These are phyloP conservation scores for Xiphophorus maculatus DNA, from an alignment of 2,113 vertebrate genomes.

Conservation along the genomic window DNA sequence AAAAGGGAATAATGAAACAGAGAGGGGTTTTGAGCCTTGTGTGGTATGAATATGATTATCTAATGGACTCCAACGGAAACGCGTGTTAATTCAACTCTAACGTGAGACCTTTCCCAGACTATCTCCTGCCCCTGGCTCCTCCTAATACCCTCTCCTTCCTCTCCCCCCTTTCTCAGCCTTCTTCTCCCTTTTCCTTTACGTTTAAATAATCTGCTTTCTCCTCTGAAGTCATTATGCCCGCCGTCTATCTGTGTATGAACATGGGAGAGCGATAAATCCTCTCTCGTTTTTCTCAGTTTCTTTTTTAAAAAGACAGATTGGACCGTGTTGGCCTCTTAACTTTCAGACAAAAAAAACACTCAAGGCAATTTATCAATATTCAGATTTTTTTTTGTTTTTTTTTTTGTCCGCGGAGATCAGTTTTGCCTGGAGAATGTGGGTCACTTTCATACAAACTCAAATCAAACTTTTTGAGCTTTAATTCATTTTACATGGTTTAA, in stretches of 20 bases:
- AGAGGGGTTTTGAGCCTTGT: conserved; percentile 78
- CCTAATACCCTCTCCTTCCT: conserved; percentile 46
- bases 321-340: conserved; percentile 60
- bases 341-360: conserved; percentile 73
- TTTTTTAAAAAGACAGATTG: conserved; percentile 55
- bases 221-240: conserved; percentile 74
- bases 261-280: conserved; percentile 71
- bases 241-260: conserved; percentile 71
- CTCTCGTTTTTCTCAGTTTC: conserved; percentile 34
- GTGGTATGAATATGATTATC: conserved; percentile 84
- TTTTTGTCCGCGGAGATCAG: conserved; percentile 45
- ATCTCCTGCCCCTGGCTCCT: conserved; percentile 77
- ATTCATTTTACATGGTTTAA: conserved; percentile 73
- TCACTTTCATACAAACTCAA: conserved; percentile 73
- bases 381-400: conserved; percentile 54
- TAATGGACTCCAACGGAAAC: conserved; percentile 78
- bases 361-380: conserved; percentile 80
- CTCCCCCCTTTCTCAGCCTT: conserved; percentile 34
- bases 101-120: conserved; percentile 80
- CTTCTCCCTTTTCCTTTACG: conserved; percentile 58
- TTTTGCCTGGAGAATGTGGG: conserved; percentile 78
- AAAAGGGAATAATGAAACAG: conserved; percentile 80
- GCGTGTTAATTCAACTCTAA: conserved; percentile 79
- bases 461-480: conserved; percentile 73
- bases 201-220: conserved; percentile 71